A percentile compares a stretch with the other conserved stretches of the same genome.
Evolutionary conservation across 2,888 invertebrate genomes (phyloP).

Genomic region (Sussaba pulchella): DNA sequence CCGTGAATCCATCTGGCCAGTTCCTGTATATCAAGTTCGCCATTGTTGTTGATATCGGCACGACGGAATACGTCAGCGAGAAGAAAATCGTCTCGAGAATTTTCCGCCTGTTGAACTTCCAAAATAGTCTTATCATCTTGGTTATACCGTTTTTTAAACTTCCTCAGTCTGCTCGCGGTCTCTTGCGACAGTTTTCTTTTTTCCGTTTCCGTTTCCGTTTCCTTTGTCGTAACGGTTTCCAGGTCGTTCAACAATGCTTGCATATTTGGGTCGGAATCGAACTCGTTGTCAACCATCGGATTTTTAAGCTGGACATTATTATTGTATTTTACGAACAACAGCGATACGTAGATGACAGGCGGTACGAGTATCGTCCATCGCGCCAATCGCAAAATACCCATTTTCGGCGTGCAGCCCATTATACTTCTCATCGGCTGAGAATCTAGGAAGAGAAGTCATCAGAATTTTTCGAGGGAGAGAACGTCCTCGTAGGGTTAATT

Average conservation of each 20-base stretch:
- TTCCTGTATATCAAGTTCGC: conserved; percentile 87
- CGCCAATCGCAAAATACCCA: conserved; percentile 70
- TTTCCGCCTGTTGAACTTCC: conserved; percentile 66
- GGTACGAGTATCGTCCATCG: conserved; percentile 80
- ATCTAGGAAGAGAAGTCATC: not conserved
- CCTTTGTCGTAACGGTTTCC: conserved; percentile 72
- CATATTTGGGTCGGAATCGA: conserved; percentile 67
- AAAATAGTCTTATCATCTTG: conserved; percentile 42
- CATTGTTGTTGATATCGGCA: conserved; percentile 87
- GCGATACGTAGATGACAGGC: conserved; percentile 77
- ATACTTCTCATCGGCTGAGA: conserved; percentile 33
- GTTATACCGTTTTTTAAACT: not conserved
- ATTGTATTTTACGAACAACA: conserved; percentile 78
- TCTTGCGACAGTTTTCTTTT: not conserved
- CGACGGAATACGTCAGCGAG: conserved; percentile 83
- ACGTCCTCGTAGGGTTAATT: too few relatives aligned
- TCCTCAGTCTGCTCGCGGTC: not conserved
- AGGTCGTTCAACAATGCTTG: conserved; percentile 77
- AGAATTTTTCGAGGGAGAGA: not conserved
- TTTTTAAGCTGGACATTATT: conserved; percentile 77
- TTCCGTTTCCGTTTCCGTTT: conserved; percentile 5
- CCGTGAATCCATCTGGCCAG: conserved; percentile 88
- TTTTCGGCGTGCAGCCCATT: conserved; percentile 65
- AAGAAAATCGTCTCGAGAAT: conserved; percentile 73
- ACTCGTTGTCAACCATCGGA: conserved; percentile 53